Conservation (phyloP, 2,888 invertebrate species). For the Apamea sordens region DNA sequence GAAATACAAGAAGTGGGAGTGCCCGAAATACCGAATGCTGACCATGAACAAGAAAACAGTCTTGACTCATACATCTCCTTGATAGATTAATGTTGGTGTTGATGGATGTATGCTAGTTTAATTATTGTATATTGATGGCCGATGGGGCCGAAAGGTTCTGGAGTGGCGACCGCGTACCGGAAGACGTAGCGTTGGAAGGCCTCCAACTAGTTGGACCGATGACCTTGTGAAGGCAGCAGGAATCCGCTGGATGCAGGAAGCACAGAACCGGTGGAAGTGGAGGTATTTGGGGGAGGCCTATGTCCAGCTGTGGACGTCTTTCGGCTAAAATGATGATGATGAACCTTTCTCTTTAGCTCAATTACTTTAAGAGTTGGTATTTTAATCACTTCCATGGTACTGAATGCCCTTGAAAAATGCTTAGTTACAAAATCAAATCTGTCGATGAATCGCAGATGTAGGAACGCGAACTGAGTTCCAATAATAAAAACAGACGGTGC, state of each 20-base stretch:
- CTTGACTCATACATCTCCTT: not conserved
- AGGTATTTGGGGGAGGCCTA: no score
- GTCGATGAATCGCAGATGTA: not conserved
- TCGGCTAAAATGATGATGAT: no score
- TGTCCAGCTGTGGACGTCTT: no score
- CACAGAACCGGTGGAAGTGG: no score
- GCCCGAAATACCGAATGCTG: not conserved
- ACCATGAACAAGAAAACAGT: conserved; percentile 11
- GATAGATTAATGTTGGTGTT: not conserved
- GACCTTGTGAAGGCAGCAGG: no score
- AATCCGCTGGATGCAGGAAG: no score
- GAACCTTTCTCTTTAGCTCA: not conserved
- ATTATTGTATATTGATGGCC: not conserved
- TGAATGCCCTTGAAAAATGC: not conserved
- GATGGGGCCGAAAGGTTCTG: no score
- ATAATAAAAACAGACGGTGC: not conserved
- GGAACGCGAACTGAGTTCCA: not conserved
- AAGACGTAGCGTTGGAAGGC: no score
- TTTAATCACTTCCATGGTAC: not conserved
- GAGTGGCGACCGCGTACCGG: no score
- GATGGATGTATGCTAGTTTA: conserved; percentile 1
- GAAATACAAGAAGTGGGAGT: not conserved
- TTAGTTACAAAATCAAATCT: conserved; percentile 19
- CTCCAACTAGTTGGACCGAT: no score
- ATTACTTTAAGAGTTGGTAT: not conserved